Percentiles rank a stretch among this genome's conserved stretches.
Conservation (phyloP, 2,797 vertebrate genomes). For the Crypturellus tataupa region DNA sequence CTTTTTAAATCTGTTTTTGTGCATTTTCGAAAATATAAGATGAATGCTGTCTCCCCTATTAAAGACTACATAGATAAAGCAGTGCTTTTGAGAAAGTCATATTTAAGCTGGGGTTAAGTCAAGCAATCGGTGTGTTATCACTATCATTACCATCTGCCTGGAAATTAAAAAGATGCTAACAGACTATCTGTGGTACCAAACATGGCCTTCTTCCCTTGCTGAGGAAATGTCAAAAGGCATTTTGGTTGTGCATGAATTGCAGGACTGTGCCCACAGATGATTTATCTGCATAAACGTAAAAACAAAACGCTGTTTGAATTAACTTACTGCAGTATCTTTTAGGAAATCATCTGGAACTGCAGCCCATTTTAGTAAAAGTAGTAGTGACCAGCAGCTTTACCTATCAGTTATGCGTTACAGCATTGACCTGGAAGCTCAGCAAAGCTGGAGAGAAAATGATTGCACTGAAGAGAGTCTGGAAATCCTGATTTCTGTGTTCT, state of each 20-base stretch:
- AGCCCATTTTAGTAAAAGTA: neutral
- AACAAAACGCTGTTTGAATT: neutral
- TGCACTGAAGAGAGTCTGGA: neutral
- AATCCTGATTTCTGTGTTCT: conserved; percentile 32
- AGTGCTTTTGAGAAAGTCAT: neutral
- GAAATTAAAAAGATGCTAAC: neutral
- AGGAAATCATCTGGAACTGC: too few relatives aligned
- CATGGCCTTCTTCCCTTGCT: neutral
- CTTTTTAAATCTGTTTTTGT: neutral
- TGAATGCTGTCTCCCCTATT: neutral
- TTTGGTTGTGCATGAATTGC: neutral
- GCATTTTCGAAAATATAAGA: neutral
- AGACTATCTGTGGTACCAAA: neutral
- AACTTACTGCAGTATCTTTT: neutral
- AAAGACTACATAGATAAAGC: neutral
- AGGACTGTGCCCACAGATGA: neutral
- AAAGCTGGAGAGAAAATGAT: neutral
- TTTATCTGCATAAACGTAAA: neutral
- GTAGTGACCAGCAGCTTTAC: neutral
- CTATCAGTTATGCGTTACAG: neutral
- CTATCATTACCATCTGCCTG: neutral
- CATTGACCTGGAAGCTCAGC: neutral
- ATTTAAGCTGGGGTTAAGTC: neutral
- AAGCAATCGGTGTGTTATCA: neutral
- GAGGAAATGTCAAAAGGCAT: neutral